Percentiles rank a stretch among this genome's conserved stretches.
Evolutionary conservation across 1,140 invertebrate genomes (phyloP).

Genomic region (Varroa destructor): DNA sequence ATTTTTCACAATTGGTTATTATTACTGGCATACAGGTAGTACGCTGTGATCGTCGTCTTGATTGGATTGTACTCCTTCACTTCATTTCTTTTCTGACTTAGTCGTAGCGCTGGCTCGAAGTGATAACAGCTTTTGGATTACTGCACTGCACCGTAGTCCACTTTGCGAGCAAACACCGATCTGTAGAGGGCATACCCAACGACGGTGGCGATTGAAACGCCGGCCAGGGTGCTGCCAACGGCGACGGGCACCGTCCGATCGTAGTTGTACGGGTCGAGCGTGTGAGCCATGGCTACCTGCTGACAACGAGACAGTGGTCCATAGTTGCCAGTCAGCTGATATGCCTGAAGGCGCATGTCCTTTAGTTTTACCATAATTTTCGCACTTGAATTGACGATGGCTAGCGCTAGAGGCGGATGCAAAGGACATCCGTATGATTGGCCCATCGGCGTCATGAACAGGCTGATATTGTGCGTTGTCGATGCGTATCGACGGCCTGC

Average conservation of each 20-base stretch:
- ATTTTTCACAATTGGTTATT: no score
- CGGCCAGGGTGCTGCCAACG: conserved; percentile 68
- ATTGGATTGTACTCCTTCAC: no score
- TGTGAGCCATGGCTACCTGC: conserved; percentile 26
- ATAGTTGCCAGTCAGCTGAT: conserved; percentile 40
- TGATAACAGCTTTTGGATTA: no score
- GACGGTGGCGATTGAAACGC: conserved; percentile 61
- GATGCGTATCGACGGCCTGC: conserved; percentile 32
- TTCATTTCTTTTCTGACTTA: no score
- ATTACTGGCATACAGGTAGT: no score
- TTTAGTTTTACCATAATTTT: conserved; percentile 41
- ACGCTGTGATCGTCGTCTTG: no score
- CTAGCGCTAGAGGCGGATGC: conserved; percentile 11
- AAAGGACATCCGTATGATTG: conserved; percentile 57
- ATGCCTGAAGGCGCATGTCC: conserved; percentile 50
- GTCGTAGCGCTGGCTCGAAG: no score
- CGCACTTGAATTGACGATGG: conserved; percentile 31
- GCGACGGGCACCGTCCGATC: conserved; percentile 73
- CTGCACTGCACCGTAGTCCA: conserved; percentile 56
- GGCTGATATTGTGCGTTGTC: conserved; percentile 40
- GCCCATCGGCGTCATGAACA: conserved; percentile 69
- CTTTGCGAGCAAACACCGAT: conserved; percentile 74
- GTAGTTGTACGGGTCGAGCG: conserved; percentile 29
- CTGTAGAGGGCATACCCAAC: conserved; percentile 70
- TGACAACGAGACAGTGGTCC: conserved; percentile 18